Conservation (phyloP, 2,888 invertebrate species). For the Nineta flava region DNA sequence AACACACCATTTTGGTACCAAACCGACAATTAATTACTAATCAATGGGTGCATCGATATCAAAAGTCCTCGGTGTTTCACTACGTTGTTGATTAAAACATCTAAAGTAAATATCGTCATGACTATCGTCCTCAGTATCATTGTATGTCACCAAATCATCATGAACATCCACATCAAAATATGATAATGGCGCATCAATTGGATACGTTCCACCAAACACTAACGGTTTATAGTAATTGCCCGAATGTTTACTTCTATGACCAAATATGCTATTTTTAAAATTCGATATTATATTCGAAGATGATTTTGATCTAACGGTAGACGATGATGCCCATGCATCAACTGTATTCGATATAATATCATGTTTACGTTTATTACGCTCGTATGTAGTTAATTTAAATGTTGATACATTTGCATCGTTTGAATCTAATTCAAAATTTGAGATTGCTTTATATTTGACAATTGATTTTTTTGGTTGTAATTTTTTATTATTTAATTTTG, state of each 20-base stretch:
- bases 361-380: slow-evolving; percentile 23
- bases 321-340: slow-evolving; percentile 39
- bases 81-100: not conserved
- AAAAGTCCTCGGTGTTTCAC: slow-evolving; percentile 25
- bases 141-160: slow-evolving; percentile 15
- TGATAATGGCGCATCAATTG: slow-evolving; percentile 55
- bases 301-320: slow-evolving; percentile 13
- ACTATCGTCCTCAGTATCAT: slow-evolving; percentile 12
- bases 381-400: slow-evolving; percentile 21
- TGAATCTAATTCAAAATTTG: slow-evolving; percentile 1
- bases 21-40: not conserved
- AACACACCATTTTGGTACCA: too few species aligned
- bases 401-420: slow-evolving; percentile 15
- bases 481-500: not conserved
- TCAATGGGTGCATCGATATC: slow-evolving; percentile 36
- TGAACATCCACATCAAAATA: slow-evolving; percentile 10
- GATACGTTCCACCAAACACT: slow-evolving; percentile 73
- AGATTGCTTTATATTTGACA: slow-evolving; percentile 22
- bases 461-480: slow-evolving; percentile 14
- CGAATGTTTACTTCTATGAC: slow-evolving; percentile 11
- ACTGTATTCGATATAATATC: slow-evolving; percentile 45
- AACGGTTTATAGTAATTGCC: slow-evolving; percentile 41
- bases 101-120: slow-evolving; percentile 12
- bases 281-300: slow-evolving; percentile 21
- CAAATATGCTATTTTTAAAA: slow-evolving; percentile 15